Evolutionary conservation across 1,140 invertebrate genomes (phyloP), one percentile per base, ranked within the genome.

Genomic region (Lasioglossum baleicum): DNA sequence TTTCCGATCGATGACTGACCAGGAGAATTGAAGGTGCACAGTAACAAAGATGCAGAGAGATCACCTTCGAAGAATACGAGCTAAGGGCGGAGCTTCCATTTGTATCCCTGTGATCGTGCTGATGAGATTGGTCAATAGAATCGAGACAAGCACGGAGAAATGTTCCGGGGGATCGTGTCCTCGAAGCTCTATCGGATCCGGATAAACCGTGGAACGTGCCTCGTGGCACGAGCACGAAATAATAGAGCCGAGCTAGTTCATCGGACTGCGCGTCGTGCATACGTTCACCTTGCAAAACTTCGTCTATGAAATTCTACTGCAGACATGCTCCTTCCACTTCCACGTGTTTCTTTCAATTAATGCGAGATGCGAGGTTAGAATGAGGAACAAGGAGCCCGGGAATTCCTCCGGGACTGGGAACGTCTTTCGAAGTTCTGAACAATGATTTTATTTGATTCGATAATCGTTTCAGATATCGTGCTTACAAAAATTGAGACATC

Each of bases 111-210:
- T 51, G 63, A 64, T 75, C 35, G 64, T 35, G 48, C 65, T 84
- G 83, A 85, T 84, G 83, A 85, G 79, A 85, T 85, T 76, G 83
- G 78, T 76, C 83, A 71, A 80, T 80, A 63, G 66, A 77, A 77
- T 70, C 51, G 70, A 58, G 73, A 79, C 51, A 65, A 15, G 31
- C 20, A 48, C 31, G 61, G 15, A 31, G 48, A 53, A 68, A 31
- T 6, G n/a, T 44, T 13, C 42, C n/a, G 20, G n/a, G n/a, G 80
- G 58, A 69, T 77, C 83, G 75, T 81, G 79, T 63, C 71, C 74
- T 70, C 65, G 60, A 48, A 77, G 82, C 82, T 81, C 66, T 74
- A 84, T 85, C 58, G 69, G 67, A 84, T 71, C 65, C 68, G 71
- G 67, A 81, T 84, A 74, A 83, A 81, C 78, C 82, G 71, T 72